These are phyloP conservation scores for Tapera naevia DNA, from an alignment of 2,797 vertebrate species.

Conservation along the genomic window DNA sequence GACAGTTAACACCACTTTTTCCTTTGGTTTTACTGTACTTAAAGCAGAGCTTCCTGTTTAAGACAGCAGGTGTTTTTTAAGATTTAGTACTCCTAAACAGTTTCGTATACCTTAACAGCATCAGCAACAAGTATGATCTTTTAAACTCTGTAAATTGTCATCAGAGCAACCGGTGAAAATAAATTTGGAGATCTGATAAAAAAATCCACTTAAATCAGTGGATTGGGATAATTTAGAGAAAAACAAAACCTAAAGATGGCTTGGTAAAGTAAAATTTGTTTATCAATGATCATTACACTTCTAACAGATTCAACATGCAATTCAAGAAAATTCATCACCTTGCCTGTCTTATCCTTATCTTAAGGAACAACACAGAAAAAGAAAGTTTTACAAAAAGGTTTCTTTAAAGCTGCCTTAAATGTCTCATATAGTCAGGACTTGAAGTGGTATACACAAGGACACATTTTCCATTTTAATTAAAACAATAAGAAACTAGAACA, in stretches of 20 bases:
- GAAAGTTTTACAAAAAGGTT: not conserved
- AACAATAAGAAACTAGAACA: not conserved
- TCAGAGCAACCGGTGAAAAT: not conserved
- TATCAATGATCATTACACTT: not conserved
- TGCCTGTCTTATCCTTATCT: not conserved
- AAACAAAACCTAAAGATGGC: not conserved
- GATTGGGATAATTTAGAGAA: not conserved
- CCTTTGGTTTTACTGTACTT: not conserved
- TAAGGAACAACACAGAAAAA: not conserved
- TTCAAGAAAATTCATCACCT: not conserved
- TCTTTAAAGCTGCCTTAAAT: not conserved
- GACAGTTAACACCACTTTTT: not conserved
- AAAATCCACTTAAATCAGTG: not conserved
- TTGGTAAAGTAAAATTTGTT: not conserved
- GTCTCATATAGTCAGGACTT: not conserved
- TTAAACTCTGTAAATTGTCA: not conserved
- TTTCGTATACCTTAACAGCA: not conserved
- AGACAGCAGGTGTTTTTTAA: not conserved
- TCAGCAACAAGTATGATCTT: not conserved
- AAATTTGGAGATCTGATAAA: not conserved
- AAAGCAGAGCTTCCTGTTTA: not conserved
- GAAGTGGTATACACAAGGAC: not conserved
- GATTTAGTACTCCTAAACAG: not conserved
- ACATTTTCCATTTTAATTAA: slow-evolving; percentile 1
- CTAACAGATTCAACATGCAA: not conserved